Evolutionary conservation across 2,888 invertebrate genomes (phyloP).

Genomic region (Synergus laeviventris): DNA sequence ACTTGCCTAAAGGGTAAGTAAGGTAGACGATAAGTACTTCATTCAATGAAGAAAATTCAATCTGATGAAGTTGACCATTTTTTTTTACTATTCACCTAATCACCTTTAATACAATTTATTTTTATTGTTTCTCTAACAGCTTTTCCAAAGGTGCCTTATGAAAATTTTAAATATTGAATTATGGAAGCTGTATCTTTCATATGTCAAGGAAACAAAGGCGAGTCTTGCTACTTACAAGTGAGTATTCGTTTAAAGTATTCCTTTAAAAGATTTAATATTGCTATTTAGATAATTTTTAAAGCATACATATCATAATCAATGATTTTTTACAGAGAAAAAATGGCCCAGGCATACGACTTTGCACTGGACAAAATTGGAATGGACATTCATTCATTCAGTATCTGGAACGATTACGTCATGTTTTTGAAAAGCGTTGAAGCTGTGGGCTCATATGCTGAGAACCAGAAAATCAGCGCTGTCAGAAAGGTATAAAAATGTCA

Average conservation of each 20-base stretch:
- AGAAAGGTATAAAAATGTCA: slow-evolving; percentile 83
- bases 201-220: slow-evolving; percentile 98
- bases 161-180: slow-evolving; percentile 99
- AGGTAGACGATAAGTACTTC: slow-evolving; percentile 60
- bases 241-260: slow-evolving; percentile 70
- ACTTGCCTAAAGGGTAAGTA: slow-evolving; percentile 71
- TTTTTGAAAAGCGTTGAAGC: slow-evolving; percentile 98
- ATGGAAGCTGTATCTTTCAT: slow-evolving; percentile 98
- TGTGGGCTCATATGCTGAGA: slow-evolving; percentile 98
- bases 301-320: slow-evolving; percentile 41
- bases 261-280: background rate
- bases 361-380: slow-evolving; percentile 99
- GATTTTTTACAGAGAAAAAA: slow-evolving; percentile 89
- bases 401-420: slow-evolving; percentile 98
- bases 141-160: slow-evolving; percentile 98
- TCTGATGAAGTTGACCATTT: slow-evolving; percentile 40
- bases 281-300: background rate
- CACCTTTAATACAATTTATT: slow-evolving; percentile 51
- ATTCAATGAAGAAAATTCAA: slow-evolving; percentile 47
- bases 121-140: slow-evolving; percentile 79
- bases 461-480: slow-evolving; percentile 99
- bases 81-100: slow-evolving; percentile 38
- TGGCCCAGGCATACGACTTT: slow-evolving; percentile 99
- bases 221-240: slow-evolving; percentile 95
- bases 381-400: slow-evolving; percentile 96